Evolutionary conservation across 2,113 vertebrate species (phyloP).

Genomic region (Brachypteracias leptosomus): DNA sequence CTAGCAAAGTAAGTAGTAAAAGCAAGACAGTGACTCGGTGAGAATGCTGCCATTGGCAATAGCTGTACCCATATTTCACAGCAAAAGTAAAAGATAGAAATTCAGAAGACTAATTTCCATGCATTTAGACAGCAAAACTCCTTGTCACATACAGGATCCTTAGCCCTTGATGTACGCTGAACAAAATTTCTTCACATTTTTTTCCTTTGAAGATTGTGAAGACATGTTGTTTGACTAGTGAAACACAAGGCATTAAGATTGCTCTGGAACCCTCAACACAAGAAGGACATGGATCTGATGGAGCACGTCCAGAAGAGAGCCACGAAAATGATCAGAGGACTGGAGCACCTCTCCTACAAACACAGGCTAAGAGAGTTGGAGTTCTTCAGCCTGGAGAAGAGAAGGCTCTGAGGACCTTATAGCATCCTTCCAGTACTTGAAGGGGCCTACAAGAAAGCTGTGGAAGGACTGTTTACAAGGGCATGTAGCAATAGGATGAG

Average conservation of each 20-base stretch:
- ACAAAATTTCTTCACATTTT: rapidly evolving
- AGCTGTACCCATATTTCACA: background rate
- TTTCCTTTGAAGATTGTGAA: background rate
- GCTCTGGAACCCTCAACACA: too few relatives aligned
- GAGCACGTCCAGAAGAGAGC: too few relatives aligned
- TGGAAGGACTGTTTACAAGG: too few relatives aligned
- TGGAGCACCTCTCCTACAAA: too few relatives aligned
- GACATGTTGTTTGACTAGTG: rapidly evolving
- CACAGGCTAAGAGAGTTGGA: too few relatives aligned
- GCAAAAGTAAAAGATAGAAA: background rate
- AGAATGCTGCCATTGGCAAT: background rate
- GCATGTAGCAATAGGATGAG: too few relatives aligned
- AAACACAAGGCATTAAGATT: background rate
- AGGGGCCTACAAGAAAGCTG: too few relatives aligned
- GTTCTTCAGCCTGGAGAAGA: too few relatives aligned
- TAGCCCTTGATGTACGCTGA: background rate
- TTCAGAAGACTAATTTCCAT: background rate
- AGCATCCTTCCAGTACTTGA: too few relatives aligned
- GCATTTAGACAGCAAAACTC: background rate
- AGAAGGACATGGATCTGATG: too few relatives aligned
- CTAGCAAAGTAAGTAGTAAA: background rate
- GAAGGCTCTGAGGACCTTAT: too few relatives aligned
- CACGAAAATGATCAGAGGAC: too few relatives aligned
- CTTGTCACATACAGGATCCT: background rate
- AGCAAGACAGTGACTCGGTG: background rate